phyloP scores from a whole-genome alignment of 2,888 invertebrate species.

The Pilophorus perplexus region DNA sequence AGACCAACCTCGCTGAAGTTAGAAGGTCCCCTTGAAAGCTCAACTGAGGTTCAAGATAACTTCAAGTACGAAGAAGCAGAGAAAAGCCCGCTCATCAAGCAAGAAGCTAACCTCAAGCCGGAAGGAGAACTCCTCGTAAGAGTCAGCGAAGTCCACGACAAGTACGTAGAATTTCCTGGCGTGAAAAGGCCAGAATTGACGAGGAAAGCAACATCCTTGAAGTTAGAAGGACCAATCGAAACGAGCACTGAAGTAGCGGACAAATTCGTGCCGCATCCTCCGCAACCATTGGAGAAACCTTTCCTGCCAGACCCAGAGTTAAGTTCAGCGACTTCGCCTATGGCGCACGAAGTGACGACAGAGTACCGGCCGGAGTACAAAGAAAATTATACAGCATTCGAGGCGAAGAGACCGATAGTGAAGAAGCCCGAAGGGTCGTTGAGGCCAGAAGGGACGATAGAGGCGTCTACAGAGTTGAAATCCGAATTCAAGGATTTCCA shows the following conservation, averaged over 20 bases:
- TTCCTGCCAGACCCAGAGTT: conserved; percentile 13
- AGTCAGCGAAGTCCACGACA: conserved; percentile 44
- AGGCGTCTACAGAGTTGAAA: conserved; percentile 41
- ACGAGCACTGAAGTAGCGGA: conserved; percentile 45
- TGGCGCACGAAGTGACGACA: conserved; percentile 33
- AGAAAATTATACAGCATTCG: conserved; percentile 45
- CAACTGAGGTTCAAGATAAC: conserved; percentile 44
- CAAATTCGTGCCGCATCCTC: conserved; percentile 44
- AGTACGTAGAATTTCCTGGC: conserved; percentile 44
- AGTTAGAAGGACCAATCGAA: conserved; percentile 46
- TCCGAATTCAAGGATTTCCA: conserved; percentile 47
- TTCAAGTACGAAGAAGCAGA: conserved; percentile 36
- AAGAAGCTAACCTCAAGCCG: conserved; percentile 9
- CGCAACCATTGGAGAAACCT: conserved; percentile 32
- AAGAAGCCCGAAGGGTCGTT: conserved; percentile 42
- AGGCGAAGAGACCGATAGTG: conserved; percentile 38
- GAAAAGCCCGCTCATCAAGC: background rate
- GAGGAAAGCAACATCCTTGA: conserved; percentile 47
- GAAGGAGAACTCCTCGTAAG: conserved; percentile 45
- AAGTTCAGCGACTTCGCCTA: conserved; percentile 6
- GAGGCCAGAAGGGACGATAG: conserved; percentile 44
- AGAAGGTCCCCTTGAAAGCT: conserved; percentile 44
- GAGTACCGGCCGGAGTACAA: conserved; percentile 42
- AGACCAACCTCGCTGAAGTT: conserved; percentile 45
- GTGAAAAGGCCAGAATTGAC: conserved; percentile 44